Base-by-base conservation (phyloP, 2,888 invertebrate genomes). In the Clepsis dumicolana region DNA sequence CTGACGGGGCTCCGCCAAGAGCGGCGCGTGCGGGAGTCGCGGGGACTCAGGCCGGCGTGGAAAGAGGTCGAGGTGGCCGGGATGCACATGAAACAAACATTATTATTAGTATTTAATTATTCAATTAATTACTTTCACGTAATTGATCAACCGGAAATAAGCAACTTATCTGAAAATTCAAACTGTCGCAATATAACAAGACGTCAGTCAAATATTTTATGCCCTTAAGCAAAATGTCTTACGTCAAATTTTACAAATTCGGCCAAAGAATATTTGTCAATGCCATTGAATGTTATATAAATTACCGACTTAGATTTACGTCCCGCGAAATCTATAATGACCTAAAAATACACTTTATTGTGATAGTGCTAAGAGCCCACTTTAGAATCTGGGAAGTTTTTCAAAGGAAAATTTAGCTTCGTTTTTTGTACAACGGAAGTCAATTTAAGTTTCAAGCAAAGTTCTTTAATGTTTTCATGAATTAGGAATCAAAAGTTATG, bases 401-500 rank as follows among this genome's bases (percentile, higher is more conserved):
- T 27, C 57, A 63, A 64, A 52, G 73, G 71, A 72, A 66, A 72
- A 35, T 56, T 60, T 74, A 79, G 71, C 71, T 77, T 78, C 76
- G 74, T 64, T 29, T 56, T 60, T 70, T 73, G 77, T 83, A 86
- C 84, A 86, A 81, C 83, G 76, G 81, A 86, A 85, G 84, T 84
- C 84, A 83, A 86, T 86, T 86, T 80, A 84, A 85, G 84, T 85
- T 82, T 81, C 65, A 75, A 71, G 75, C 75, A 76, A 80, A 84
- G 75, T 85, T 84, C 81, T 75, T n/a, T 84, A 83, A 85, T 84
- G 83, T 83, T 83, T 84, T 83, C 83, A 80, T 80, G 85, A 85
- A 85, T 84, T 82, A 82, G 81, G 77, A 80, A 79, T 80, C 77
- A 74, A 75, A 80, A 79, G 72, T 79, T 79, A 70, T 72, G 59